Conservation (phyloP, 35 echinoderm and acorn worm species). For the Apostichopus parvimensis region DNA sequence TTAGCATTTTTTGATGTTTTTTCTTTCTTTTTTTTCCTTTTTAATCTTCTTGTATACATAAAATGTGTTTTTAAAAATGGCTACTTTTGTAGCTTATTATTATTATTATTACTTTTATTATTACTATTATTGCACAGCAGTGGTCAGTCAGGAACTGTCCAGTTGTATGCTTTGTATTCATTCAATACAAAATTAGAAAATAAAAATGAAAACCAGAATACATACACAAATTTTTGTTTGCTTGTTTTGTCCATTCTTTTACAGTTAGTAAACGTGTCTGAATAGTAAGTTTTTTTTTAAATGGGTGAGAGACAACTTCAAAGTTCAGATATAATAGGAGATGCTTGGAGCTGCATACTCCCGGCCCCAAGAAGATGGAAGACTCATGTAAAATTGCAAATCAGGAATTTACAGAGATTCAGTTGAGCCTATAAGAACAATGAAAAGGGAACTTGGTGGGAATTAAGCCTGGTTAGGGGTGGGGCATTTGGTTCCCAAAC, state of each 20-base stretch:
- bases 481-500: too few species aligned
- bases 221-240: background rate
- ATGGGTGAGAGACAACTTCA: too few species aligned
- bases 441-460: too few species aligned
- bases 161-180: conserved; percentile 32
- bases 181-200: conserved; percentile 7
- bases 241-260: background rate
- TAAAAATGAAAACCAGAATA: background rate
- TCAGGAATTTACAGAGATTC: too few species aligned
- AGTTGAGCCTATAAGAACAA: too few species aligned
- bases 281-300: too few species aligned
- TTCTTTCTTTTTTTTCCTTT: background rate
- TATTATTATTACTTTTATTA: background rate
- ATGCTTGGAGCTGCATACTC: too few species aligned
- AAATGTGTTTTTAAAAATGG: background rate
- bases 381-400: too few species aligned
- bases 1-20: background rate
- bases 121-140: background rate
- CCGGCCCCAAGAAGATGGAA: too few species aligned
- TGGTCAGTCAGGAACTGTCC: conserved; percentile 20
- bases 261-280: too few species aligned
- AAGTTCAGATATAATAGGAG: too few species aligned
- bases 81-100: background rate
- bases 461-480: too few species aligned
- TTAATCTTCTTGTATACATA: background rate